These are phyloP conservation scores for Steinernema scapterisci DNA, from an alignment of 2,888 invertebrate species.

Conservation along the genomic window DNA sequence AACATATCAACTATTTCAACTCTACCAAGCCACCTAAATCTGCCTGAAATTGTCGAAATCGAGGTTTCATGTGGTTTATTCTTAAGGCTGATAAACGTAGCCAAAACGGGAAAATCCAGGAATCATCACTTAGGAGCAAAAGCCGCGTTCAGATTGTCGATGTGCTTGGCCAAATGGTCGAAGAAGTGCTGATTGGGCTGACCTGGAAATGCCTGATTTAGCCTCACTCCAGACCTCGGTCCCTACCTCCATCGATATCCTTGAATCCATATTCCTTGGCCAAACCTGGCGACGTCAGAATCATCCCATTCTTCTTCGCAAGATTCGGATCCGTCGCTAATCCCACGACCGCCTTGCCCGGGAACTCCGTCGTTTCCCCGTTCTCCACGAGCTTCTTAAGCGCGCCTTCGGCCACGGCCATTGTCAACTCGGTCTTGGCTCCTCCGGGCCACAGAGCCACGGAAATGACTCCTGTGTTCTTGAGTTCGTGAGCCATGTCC, in stretches of 20 bases:
- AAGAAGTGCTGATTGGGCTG: too few species aligned
- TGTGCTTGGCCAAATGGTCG: too few species aligned
- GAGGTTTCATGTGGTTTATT: too few species aligned
- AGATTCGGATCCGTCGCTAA: constrained; percentile 64
- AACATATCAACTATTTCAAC: background rate
- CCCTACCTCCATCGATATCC: constrained; percentile 67
- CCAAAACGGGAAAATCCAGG: too few species aligned
- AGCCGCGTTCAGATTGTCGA: too few species aligned
- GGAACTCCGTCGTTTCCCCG: constrained; percentile 62
- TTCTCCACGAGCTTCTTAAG: constrained; percentile 40
- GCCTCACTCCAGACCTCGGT: too few species aligned
- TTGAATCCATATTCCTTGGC: constrained; percentile 68
- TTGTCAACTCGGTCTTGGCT: constrained; percentile 68
- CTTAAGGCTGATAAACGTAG: too few species aligned
- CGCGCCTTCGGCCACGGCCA: constrained; percentile 34
- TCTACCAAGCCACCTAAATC: too few species aligned
- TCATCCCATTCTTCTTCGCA: constrained; percentile 67
- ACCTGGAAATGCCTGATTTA: too few species aligned
- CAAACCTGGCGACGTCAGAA: constrained; percentile 68
- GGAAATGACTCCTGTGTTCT: constrained; percentile 65
- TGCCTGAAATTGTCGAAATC: too few species aligned
- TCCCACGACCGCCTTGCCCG: constrained; percentile 60
- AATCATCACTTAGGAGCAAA: too few species aligned
- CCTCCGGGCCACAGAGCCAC: constrained; percentile 70
- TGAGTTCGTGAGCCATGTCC: constrained; percentile 68